phyloP scores from a whole-genome alignment of 2,888 invertebrate species.

The Scrobipalpa atriplicella region DNA sequence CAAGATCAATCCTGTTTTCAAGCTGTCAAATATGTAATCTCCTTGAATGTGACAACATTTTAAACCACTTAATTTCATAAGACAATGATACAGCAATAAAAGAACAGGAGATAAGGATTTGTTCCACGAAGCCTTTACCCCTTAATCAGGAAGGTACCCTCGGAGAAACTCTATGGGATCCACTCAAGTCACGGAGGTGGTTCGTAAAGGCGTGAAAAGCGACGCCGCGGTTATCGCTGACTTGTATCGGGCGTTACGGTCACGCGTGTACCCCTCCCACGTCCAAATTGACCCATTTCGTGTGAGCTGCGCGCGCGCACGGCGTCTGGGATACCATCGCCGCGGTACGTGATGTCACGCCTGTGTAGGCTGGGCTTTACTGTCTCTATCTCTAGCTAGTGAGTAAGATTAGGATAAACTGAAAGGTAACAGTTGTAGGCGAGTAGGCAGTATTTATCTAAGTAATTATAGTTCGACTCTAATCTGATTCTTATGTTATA shows the following conservation, averaged over 20 bases:
- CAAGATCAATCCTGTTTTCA: no score
- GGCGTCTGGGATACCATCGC: slow-evolving; percentile 77
- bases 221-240: slow-evolving; percentile 62
- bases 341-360: slow-evolving; percentile 69
- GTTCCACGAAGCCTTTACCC: slow-evolving; percentile 2
- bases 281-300: slow-evolving; percentile 82
- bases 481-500: no score
- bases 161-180: neutral
- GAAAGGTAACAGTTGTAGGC: neutral
- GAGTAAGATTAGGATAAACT: neutral
- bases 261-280: slow-evolving; percentile 79
- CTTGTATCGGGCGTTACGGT: slow-evolving; percentile 75
- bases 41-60: neutral
- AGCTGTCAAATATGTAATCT: neutral
- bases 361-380: slow-evolving; percentile 12
- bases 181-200: slow-evolving; percentile 51
- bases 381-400: neutral
- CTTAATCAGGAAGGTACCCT: neutral
- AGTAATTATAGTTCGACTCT: no score
- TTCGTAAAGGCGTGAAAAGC: slow-evolving; percentile 75
- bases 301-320: slow-evolving; percentile 71
- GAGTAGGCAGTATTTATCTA: no score
- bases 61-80: neutral
- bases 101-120: slow-evolving; percentile 9
- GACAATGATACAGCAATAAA: slow-evolving; percentile 4